phyloP scores from a whole-genome alignment of 2,797 vertebrate genomes.

The Peromyscus melanophrys region DNA sequence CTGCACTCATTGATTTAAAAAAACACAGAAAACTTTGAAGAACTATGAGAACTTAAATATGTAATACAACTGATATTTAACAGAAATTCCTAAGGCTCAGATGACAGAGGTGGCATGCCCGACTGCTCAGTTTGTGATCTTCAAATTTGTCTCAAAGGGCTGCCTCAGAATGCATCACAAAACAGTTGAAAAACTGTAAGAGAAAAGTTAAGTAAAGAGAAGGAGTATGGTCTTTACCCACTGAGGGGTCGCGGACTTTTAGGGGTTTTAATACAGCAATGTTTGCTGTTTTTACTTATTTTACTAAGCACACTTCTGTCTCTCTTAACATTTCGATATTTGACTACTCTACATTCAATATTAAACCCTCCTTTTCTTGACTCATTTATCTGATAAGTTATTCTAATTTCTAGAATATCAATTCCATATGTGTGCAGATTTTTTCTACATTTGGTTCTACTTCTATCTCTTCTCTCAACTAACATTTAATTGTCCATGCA shows the following conservation, averaged over 20 bases:
- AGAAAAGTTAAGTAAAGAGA: neutral
- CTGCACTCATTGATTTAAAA: neutral
- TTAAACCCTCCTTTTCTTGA: neutral
- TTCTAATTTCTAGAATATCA: neutral
- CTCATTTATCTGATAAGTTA: neutral
- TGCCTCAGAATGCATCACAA: neutral
- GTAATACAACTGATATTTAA: neutral
- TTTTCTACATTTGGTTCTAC: neutral
- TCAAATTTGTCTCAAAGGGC: neutral
- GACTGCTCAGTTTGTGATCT: neutral
- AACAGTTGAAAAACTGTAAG: neutral
- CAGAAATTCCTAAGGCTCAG: neutral
- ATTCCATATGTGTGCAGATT: neutral
- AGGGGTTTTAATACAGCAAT: neutral
- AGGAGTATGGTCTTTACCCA: neutral
- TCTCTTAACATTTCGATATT: neutral
- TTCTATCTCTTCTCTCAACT: slow-evolving; percentile 12
- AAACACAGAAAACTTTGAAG: neutral
- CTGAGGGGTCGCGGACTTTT: neutral
- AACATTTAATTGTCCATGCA: neutral
- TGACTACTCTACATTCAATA: neutral
- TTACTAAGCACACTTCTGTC: neutral
- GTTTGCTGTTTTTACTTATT: neutral
- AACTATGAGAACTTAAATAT: neutral
- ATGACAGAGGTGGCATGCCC: neutral